Evolutionary conservation across 2,113 vertebrate species (phyloP).

Genomic region (Passerina amoena): DNA sequence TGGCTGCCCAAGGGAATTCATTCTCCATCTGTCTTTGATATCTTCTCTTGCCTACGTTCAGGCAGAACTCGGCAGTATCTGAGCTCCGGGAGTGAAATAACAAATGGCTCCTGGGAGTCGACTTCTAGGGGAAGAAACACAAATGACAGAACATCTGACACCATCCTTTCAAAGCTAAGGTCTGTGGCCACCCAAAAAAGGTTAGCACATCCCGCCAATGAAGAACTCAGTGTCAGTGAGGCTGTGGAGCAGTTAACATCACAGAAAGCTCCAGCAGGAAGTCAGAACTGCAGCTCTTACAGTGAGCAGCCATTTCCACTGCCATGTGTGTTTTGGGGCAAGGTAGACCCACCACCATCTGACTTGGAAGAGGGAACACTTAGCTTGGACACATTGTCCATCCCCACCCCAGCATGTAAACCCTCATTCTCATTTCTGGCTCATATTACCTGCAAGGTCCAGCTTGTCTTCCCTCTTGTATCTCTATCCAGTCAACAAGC

Average conservation of each 20-base stretch:
- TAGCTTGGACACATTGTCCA: neutral
- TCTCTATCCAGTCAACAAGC: neutral
- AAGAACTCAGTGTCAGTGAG: neutral
- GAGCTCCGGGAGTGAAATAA: neutral
- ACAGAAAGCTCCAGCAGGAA: neutral
- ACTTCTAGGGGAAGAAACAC: neutral
- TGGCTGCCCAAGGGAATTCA: neutral
- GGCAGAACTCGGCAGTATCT: neutral
- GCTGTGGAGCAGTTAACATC: neutral
- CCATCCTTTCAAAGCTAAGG: neutral
- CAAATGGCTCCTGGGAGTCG: neutral
- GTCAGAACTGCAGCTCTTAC: neutral
- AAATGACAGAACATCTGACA: neutral
- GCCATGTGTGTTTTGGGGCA: neutral
- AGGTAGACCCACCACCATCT: neutral
- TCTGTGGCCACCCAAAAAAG: neutral
- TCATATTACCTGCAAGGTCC: neutral
- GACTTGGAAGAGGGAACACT: neutral
- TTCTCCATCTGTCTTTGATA: neutral
- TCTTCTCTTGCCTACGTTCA: neutral
- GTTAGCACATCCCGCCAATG: neutral
- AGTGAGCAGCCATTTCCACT: neutral
- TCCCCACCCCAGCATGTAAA: neutral
- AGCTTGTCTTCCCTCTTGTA: neutral
- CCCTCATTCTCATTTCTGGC: neutral